Percentiles rank a stretch among this genome's conserved stretches.
These are phyloP conservation scores for Crenichthys baileyi DNA, from an alignment of 2,797 vertebrate species.

Conservation along the genomic window DNA sequence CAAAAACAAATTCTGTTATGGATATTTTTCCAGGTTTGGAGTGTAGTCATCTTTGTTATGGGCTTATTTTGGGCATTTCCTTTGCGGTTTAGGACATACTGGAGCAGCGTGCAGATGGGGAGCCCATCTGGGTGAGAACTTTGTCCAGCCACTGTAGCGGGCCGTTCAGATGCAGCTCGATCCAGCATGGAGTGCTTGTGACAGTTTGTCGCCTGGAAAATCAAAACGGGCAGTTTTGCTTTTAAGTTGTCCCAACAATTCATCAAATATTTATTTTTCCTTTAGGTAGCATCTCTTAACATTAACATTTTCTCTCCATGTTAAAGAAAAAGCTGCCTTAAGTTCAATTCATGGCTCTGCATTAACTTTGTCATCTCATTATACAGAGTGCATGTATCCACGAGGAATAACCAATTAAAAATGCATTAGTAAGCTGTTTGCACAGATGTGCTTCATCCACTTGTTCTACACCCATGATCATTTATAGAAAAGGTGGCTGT, in stretches of 20 bases:
- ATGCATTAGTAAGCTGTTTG: too few relatives aligned
- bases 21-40: constrained; percentile 62
- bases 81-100: constrained; percentile 93
- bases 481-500: not conserved
- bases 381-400: too few relatives aligned
- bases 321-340: not conserved
- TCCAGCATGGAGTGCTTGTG: constrained; percentile 99
- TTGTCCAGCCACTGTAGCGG: constrained; percentile 99
- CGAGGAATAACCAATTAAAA: too few relatives aligned
- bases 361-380: too few relatives aligned
- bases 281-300: not conserved
- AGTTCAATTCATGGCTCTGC: too few relatives aligned
- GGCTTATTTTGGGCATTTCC: constrained; percentile 58
- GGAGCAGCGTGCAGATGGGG: constrained; percentile 97
- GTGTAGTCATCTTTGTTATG: constrained; percentile 70
- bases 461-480: too few relatives aligned
- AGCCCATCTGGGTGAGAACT: constrained; percentile 99
- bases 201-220: constrained; percentile 92
- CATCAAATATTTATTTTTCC: not conserved
- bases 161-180: constrained; percentile 97
- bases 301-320: not conserved
- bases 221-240: not conserved
- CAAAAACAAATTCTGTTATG: constrained; percentile 82
- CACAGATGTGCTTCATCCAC: too few relatives aligned
- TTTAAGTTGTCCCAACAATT: not conserved